Conservation (phyloP, 2,113 vertebrate species). For the Colossoma macropomum region DNA sequence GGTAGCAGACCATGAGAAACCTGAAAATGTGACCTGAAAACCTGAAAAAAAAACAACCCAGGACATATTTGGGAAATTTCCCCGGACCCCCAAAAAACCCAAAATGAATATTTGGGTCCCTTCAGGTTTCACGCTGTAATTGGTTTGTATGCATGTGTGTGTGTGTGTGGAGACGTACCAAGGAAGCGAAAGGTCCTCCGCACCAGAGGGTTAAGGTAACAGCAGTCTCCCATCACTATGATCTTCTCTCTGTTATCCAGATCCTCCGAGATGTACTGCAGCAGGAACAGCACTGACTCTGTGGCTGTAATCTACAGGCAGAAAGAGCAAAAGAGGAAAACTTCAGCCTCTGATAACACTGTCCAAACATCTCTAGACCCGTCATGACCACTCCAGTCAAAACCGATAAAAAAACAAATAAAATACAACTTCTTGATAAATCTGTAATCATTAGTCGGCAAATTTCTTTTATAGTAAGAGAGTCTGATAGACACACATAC, state of each 20-base stretch:
- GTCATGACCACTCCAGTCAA: too few relatives aligned
- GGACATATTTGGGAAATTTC: too few relatives aligned
- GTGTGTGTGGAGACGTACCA: conserved; percentile 69
- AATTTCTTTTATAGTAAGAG: too few relatives aligned
- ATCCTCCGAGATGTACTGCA: conserved; percentile 59
- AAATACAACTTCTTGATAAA: too few relatives aligned
- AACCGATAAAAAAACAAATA: too few relatives aligned
- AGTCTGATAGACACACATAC: too few relatives aligned
- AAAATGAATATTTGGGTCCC: too few relatives aligned
- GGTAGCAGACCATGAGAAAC: too few relatives aligned
- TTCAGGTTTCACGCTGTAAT: neutral
- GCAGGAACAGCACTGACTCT: conserved; percentile 55
- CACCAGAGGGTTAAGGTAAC: conserved; percentile 89
- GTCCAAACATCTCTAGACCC: neutral
- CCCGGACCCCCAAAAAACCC: too few relatives aligned
- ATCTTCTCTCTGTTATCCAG: conserved; percentile 82
- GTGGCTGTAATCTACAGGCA: conserved; percentile 49
- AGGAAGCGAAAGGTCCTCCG: conserved; percentile 88
- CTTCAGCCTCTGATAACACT: neutral
- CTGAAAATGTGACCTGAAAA: too few relatives aligned
- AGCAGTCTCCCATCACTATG: conserved; percentile 89
- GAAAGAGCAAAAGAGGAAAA: conserved; percentile 12
- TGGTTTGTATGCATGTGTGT: neutral
- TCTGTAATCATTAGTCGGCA: too few relatives aligned
- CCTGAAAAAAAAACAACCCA: too few relatives aligned